These are phyloP conservation scores for Ameiurus melas DNA, from an alignment of 2,113 vertebrate genomes.

Conservation along the genomic window DNA sequence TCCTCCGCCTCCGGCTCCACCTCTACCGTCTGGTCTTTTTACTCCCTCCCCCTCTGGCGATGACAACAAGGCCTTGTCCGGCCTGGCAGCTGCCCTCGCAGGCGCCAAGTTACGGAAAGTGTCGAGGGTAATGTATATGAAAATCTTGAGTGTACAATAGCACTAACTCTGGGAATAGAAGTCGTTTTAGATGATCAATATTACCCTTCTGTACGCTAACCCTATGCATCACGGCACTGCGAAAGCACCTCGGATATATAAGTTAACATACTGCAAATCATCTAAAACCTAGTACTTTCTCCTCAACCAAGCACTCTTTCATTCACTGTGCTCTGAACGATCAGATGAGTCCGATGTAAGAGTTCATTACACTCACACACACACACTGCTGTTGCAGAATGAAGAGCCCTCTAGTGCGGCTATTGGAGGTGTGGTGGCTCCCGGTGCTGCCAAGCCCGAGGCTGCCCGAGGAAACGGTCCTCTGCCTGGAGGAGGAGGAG, in stretches of 20 bases:
- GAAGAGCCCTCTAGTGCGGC: constrained; percentile 79
- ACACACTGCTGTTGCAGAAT: constrained; percentile 66
- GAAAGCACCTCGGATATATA: not conserved
- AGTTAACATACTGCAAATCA: not conserved
- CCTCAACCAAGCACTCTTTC: not conserved
- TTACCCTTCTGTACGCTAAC: not conserved
- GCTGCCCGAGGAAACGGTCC: constrained; percentile 87
- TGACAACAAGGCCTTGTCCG: constrained; percentile 86
- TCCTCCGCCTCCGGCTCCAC: constrained; percentile 85
- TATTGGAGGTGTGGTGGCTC: constrained; percentile 65
- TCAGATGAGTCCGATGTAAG: not conserved
- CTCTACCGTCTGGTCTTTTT: constrained; percentile 84
- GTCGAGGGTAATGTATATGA: constrained; percentile 79
- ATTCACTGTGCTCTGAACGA: not conserved
- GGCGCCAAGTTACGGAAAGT: constrained; percentile 96
- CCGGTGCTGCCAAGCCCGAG: constrained; percentile 81
- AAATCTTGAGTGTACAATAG: too few relatives aligned
- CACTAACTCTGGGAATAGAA: not conserved
- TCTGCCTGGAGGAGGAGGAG: constrained; percentile 85
- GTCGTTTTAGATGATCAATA: not conserved
- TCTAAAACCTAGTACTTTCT: not conserved
- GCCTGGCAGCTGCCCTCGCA: constrained; percentile 90
- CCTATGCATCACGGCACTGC: not conserved
- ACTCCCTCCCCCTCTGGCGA: constrained; percentile 74
- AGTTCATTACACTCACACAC: not conserved